Conservation (phyloP, 2,888 invertebrate genomes). For the Biston stratarius region DNA sequence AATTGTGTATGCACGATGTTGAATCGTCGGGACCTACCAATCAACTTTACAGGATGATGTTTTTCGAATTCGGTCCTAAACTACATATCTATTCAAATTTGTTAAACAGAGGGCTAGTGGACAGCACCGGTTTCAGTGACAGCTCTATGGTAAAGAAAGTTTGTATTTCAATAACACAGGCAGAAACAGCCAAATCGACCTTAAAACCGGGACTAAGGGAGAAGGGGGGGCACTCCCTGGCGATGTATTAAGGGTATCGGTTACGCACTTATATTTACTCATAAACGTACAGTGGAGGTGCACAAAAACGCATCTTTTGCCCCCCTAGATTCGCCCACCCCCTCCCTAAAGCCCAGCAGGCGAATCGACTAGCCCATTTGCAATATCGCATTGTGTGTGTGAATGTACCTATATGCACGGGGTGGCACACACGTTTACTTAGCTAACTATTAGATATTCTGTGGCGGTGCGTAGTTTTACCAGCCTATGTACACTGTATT, state of each 20-base stretch:
- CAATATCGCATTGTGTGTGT: slow-evolving; percentile 84
- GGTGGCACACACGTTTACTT: slow-evolving; percentile 72
- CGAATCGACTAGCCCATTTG: slow-evolving; percentile 85
- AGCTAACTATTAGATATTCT: slow-evolving; percentile 53
- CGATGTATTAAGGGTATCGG: slow-evolving; percentile 66
- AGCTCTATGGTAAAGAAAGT: slow-evolving; percentile 54
- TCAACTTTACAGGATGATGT: slow-evolving; percentile 4
- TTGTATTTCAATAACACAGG: slow-evolving; percentile 52
- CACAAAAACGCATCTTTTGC: slow-evolving; percentile 84
- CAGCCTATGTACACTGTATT: slow-evolving; percentile 72
- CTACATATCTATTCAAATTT: slow-evolving; percentile 35
- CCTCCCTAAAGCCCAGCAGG: slow-evolving; percentile 69
- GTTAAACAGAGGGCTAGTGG: slow-evolving; percentile 34
- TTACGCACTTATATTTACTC: slow-evolving; percentile 83
- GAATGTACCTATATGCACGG: slow-evolving; percentile 64
- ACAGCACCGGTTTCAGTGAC: slow-evolving; percentile 40
- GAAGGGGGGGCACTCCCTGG: slow-evolving; percentile 23
- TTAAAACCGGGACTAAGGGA: slow-evolving; percentile 52
- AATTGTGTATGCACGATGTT: neutral
- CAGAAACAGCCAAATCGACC: slow-evolving; percentile 56
- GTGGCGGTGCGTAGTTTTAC: slow-evolving; percentile 76
- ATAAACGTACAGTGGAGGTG: slow-evolving; percentile 77
- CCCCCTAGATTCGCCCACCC: slow-evolving; percentile 61
- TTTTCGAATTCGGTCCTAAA: slow-evolving; percentile 23
- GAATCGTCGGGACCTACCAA: neutral